These are phyloP conservation scores for Periparus ater DNA, from an alignment of 2,797 vertebrate species.

Conservation along the genomic window DNA sequence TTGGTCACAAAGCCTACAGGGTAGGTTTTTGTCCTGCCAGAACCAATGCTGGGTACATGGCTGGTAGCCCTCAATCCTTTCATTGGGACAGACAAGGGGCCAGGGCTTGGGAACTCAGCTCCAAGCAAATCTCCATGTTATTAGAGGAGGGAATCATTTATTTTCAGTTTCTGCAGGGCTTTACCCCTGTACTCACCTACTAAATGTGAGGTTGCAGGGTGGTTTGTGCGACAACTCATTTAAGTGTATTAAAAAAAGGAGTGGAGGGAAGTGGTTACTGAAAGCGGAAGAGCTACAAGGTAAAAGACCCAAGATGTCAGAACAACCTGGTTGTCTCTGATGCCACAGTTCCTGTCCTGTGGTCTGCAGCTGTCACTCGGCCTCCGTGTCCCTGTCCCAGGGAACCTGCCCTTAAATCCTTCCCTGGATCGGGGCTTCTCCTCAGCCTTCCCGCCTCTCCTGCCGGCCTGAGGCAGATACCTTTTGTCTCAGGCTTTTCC, in stretches of 20 bases:
- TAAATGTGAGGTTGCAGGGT: not conserved
- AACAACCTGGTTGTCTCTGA: accelerated
- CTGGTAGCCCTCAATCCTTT: not conserved
- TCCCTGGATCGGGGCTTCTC: accelerated
- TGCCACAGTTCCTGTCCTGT: accelerated
- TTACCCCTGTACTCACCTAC: not conserved
- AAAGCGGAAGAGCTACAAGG: not conserved
- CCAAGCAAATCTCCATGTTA: not conserved
- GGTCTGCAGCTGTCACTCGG: not conserved
- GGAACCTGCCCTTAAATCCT: not conserved
- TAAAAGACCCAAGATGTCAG: accelerated
- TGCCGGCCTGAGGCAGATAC: accelerated
- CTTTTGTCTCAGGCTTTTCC: not conserved
- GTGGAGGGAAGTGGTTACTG: accelerated
- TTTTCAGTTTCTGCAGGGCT: not conserved
- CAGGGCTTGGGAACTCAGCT: not conserved
- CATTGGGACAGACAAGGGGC: not conserved
- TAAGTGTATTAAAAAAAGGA: not conserved
- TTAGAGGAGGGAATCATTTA: not conserved
- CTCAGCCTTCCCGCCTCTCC: accelerated
- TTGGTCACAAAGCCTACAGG: accelerated
- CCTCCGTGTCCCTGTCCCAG: accelerated
- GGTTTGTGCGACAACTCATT: not conserved
- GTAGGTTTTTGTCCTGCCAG: not conserved
- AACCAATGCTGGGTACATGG: not conserved